Percentiles rank a stretch among this genome's conserved stretches.
These are phyloP conservation scores for Gallinago media DNA, from an alignment of 2,113 vertebrate genomes.

Conservation along the genomic window DNA sequence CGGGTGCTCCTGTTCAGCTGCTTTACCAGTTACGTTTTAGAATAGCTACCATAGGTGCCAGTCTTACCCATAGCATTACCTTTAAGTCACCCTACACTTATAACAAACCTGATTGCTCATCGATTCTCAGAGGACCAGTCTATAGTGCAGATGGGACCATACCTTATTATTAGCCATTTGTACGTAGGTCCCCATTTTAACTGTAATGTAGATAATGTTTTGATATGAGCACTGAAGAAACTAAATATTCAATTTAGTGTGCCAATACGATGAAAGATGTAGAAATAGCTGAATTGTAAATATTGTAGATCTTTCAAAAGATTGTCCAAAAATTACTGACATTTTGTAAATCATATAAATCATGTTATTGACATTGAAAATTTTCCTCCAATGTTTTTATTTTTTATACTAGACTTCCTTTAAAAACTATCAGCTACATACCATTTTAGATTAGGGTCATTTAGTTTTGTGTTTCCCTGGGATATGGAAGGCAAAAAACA, in stretches of 20 bases:
- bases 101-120: background rate
- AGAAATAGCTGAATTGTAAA: background rate
- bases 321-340: constrained; percentile 7
- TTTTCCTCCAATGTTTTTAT: background rate
- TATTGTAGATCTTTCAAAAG: background rate
- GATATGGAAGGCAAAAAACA: background rate
- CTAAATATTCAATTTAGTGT: background rate
- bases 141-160: background rate
- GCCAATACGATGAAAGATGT: background rate
- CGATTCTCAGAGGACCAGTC: background rate
- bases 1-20: background rate
- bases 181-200: background rate
- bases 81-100: background rate
- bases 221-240: background rate
- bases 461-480: constrained; percentile 52
- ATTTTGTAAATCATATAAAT: constrained; percentile 42
- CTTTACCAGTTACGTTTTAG: background rate
- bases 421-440: constrained; percentile 80
- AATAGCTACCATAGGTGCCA: background rate
- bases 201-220: background rate
- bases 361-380: background rate
- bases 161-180: background rate
- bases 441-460: constrained; percentile 78
- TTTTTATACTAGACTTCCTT: constrained; percentile 68
- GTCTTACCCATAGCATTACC: background rate